Evolutionary conservation across 2,888 invertebrate genomes (phyloP), one percentile per base, ranked within the genome.

Genomic region (Polydrusus pterygomalis): DNA sequence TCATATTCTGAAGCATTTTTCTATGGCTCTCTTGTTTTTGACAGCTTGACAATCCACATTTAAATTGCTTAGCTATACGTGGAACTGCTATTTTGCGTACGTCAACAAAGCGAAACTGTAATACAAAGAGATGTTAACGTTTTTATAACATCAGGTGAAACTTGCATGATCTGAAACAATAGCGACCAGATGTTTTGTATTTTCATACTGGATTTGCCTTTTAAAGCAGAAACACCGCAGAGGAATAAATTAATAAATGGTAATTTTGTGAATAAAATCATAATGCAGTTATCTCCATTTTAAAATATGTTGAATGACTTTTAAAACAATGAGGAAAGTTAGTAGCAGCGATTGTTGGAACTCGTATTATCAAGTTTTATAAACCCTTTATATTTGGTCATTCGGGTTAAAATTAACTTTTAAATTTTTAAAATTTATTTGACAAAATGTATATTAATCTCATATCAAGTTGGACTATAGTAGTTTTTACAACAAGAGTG

Each of bases 81-180:
- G 25, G 20, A 54, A 25, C 54, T 25, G 56, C 20, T 56, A 56
- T 34, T 13, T 34, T 34, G 56, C 7, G n/a, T 6, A 56, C 34
- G 56, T 56, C 34, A 56, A 13, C 51, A 51, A 10, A 51, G 10
- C 9, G n/a, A 34, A 34, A 60, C 9, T 60, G 11, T 17, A 38
- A 5, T 18, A 38, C 17, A 38, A 60, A 18, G 38, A 60, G 17
- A 38, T 51, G 13, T 54, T 38, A 17, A 56, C 34, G 15, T 60
- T 60, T 38, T 60, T 60, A 60, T 38, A 60, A 60, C 38, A 60
- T 60, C 38, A 60, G 56, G 38, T 60, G 38, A 60, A 38, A 60
- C 58, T 60, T 60, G 58, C 38, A 60, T 60, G 58, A 60, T 17
- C 38, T 38, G 13, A 60, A 60, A 60, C 38, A 60, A 60, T 38